A percentile compares a stretch with the other conserved stretches of the same genome.
phyloP scores from a whole-genome alignment of 2,797 vertebrate genomes.

The Micropoecilia bifurca region DNA sequence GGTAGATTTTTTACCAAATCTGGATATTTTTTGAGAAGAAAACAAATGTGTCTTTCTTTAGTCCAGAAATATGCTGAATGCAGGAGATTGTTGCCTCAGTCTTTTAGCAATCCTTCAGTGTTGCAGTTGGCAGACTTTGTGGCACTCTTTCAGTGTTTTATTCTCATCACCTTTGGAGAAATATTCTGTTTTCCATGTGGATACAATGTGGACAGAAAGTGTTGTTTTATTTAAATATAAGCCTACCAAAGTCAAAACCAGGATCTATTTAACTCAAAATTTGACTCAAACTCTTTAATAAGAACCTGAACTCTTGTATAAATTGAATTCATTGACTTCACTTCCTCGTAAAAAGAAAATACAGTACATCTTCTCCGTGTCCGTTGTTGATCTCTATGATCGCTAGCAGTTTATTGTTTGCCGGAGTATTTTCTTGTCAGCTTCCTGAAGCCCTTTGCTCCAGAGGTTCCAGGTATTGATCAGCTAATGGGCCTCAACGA shows the following conservation, averaged over 20 bases:
- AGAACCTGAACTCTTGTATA: neutral
- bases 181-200: neutral
- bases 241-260: neutral
- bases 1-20: neutral
- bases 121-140: neutral
- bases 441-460: conserved; percentile 63
- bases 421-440: conserved; percentile 49
- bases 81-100: neutral
- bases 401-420: conserved; percentile 59
- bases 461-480: conserved; percentile 69
- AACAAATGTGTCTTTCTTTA: neutral
- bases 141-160: neutral
- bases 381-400: conserved; percentile 36
- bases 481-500: conserved; percentile 69
- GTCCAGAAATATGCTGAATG: neutral
- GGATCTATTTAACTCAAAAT: conserved; percentile 7
- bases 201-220: neutral
- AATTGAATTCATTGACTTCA: conserved; percentile 26
- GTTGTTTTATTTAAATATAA: neutral
- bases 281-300: neutral
- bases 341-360: conserved; percentile 23
- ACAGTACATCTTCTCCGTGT: conserved; percentile 14
- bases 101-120: neutral
- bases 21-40: neutral
- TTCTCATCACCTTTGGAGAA: neutral